These are phyloP conservation scores for Metalampra italica DNA, from an alignment of 2,888 invertebrate genomes.

Conservation along the genomic window DNA sequence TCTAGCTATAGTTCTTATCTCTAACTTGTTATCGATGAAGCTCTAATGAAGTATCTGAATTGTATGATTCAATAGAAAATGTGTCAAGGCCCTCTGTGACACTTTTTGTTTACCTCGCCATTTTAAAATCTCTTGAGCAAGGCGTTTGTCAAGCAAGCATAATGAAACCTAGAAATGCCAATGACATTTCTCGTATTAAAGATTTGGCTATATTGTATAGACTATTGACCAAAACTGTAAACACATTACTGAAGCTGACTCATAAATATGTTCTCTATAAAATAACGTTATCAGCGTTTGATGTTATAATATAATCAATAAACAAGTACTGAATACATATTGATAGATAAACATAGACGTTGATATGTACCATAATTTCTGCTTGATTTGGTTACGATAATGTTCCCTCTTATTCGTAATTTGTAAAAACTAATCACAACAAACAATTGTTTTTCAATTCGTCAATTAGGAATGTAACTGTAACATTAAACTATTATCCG, in stretches of 20 bases:
- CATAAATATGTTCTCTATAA: not conserved
- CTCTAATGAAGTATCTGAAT: too few species aligned
- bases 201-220: not conserved
- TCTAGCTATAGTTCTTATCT: too few species aligned
- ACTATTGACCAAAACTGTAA: not conserved
- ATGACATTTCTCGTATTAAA: not conserved
- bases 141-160: not conserved
- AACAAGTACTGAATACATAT: not conserved
- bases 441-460: too few species aligned
- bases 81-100: constrained; percentile 31
- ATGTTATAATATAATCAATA: not conserved
- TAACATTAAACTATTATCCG: too few species aligned
- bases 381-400: too few species aligned
- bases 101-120: constrained; percentile 26
- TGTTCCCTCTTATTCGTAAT: too few species aligned
- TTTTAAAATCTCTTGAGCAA: constrained; percentile 19
- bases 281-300: not conserved
- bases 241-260: not conserved
- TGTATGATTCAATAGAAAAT: constrained; percentile 8
- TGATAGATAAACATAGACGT: not conserved
- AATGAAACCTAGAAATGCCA: not conserved
- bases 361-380: too few species aligned
- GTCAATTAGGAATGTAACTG: too few species aligned
- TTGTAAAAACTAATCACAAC: too few species aligned
- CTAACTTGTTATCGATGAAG: too few species aligned